Evolutionary conservation across 2,113 vertebrate genomes (phyloP).

Genomic region (Platysteira castanea): DNA sequence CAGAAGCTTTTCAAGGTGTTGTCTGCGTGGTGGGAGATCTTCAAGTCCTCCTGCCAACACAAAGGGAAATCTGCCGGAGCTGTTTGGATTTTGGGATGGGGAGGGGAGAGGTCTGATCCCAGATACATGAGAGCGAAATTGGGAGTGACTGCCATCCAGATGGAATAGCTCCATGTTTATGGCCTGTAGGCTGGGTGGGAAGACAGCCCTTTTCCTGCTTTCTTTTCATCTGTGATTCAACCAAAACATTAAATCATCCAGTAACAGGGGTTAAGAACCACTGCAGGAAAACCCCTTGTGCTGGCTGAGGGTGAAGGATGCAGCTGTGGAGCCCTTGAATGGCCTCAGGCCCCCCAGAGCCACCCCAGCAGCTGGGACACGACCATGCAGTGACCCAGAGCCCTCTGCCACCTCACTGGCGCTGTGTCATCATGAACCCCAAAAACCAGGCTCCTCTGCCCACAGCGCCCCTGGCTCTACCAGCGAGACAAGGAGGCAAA

Average conservation of each 20-base stretch:
- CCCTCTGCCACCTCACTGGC: rapidly evolving
- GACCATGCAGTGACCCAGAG: background rate
- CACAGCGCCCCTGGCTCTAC: rapidly evolving
- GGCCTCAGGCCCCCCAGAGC: background rate
- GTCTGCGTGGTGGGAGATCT: conserved; percentile 93
- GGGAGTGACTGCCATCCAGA: background rate
- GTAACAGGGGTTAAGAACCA: background rate
- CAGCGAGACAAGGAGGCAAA: background rate
- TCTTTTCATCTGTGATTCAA: background rate
- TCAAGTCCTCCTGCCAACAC: conserved; percentile 83
- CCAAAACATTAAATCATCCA: background rate
- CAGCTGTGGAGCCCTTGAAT: background rate
- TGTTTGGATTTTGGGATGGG: background rate
- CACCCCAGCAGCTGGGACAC: background rate
- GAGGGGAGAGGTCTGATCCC: background rate
- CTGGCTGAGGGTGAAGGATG: background rate
- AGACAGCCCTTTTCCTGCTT: background rate
- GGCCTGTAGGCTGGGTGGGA: background rate
- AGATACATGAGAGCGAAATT: background rate
- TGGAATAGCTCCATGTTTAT: background rate
- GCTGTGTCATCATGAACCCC: rapidly evolving
- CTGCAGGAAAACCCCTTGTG: background rate
- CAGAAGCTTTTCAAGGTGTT: conserved; percentile 93
- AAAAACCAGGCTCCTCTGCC: background rate
- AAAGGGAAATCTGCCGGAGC: background rate